These are phyloP conservation scores for Ramphastos sulfuratus DNA, from an alignment of 2,113 vertebrate species.

Conservation along the genomic window DNA sequence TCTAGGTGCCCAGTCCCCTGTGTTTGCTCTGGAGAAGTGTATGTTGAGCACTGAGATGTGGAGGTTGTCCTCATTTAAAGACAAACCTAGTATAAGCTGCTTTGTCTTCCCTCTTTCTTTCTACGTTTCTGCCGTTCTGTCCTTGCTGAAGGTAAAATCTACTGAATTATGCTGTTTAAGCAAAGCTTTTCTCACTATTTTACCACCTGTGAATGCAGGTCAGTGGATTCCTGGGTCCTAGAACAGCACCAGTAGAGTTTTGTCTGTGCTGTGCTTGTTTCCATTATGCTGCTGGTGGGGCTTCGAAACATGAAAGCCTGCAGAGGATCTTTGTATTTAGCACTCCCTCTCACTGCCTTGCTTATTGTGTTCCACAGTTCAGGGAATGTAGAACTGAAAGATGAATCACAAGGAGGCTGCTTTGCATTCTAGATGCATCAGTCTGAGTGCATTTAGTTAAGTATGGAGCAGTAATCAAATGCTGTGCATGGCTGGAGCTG, in stretches of 20 bases:
- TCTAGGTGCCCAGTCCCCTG: background rate
- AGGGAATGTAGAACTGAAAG: constrained; percentile 29
- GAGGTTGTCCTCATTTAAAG: background rate
- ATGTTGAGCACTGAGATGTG: background rate
- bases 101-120: background rate
- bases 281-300: background rate
- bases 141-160: background rate
- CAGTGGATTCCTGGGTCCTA: background rate
- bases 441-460: constrained; percentile 55
- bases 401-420: constrained; percentile 37
- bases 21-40: background rate
- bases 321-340: constrained; percentile 16
- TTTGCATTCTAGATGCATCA: constrained; percentile 62
- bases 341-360: constrained; percentile 23
- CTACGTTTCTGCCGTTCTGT: background rate
- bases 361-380: constrained; percentile 47
- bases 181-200: background rate
- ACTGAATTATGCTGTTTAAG: background rate
- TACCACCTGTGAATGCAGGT: background rate
- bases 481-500: constrained; percentile 45
- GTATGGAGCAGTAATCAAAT: constrained; percentile 42
- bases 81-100: background rate
- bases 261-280: background rate
- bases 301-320: background rate
- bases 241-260: background rate